These are phyloP conservation scores for Allolobophora icterica DNA, from an alignment of 2,888 invertebrate genomes.

Conservation along the genomic window DNA sequence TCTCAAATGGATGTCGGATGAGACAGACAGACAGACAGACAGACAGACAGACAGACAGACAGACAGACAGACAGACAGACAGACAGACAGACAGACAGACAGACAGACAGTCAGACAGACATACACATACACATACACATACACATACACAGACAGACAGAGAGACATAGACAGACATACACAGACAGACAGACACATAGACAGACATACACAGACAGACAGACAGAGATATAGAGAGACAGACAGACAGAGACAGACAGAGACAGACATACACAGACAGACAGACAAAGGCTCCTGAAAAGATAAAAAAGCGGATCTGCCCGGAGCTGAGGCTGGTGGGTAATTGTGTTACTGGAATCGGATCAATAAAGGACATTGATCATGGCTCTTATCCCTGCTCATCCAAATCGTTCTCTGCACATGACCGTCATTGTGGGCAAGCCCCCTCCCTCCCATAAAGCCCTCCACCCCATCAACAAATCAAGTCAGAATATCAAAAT, in stretches of 20 bases:
- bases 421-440: not conserved
- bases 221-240: slow-evolving; percentile 13
- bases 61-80: slow-evolving; percentile 3
- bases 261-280: not conserved
- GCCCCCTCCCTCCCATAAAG: not conserved
- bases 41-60: slow-evolving; percentile 17
- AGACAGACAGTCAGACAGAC: not conserved
- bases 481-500: not conserved
- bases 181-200: not conserved
- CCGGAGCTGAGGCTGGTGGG: not conserved
- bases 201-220: not conserved
- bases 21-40: slow-evolving; percentile 26
- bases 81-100: slow-evolving; percentile 19
- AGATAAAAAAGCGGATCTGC: not conserved
- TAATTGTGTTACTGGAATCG: not conserved
- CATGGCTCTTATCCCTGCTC: not conserved
- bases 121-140: not conserved
- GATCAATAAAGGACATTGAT: not conserved
- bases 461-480: not conserved
- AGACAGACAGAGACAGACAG: not conserved
- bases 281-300: not conserved
- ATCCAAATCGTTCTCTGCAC: not conserved
- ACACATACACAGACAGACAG: not conserved
- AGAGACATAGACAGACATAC: slow-evolving; percentile 8
- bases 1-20: not conserved